A percentile compares a stretch with the other conserved stretches of the same genome.
These are phyloP conservation scores for Cossypha polioptera DNA, from an alignment of 2,797 vertebrate species.

Conservation along the genomic window DNA sequence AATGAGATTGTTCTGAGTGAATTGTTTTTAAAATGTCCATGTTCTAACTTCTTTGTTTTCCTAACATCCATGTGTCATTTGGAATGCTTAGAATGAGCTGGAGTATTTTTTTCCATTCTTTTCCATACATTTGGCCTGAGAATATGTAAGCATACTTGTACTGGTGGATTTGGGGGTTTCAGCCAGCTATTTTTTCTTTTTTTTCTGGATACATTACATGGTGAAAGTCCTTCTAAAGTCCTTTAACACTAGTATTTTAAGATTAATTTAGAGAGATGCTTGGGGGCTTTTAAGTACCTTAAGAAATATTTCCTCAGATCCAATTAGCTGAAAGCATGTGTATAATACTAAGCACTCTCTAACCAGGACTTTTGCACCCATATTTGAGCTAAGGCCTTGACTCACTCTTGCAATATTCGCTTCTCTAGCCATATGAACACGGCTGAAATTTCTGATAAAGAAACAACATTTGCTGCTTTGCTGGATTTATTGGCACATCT, in stretches of 20 bases:
- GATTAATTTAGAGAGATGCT: background rate
- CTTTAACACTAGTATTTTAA: background rate
- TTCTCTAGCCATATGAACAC: background rate
- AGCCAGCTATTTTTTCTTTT: background rate
- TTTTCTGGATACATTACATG: background rate
- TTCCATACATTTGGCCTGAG: background rate
- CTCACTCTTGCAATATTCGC: background rate
- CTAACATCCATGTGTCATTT: background rate
- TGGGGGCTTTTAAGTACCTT: background rate
- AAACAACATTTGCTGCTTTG: background rate
- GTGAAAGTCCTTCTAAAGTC: background rate
- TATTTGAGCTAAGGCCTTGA: background rate
- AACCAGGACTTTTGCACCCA: background rate
- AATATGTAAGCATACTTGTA: background rate
- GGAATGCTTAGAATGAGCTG: background rate
- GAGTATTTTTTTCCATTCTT: background rate
- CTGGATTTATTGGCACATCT: background rate
- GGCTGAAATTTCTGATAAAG: background rate
- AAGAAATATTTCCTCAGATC: background rate
- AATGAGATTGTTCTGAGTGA: background rate
- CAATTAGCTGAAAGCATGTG: background rate
- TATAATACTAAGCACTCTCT: background rate
- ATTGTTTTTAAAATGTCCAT: background rate
- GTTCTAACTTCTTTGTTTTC: background rate
- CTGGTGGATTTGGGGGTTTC: background rate